Evolutionary conservation across 2,797 vertebrate genomes (phyloP).

Genomic region (Tokudaia muenninki): DNA sequence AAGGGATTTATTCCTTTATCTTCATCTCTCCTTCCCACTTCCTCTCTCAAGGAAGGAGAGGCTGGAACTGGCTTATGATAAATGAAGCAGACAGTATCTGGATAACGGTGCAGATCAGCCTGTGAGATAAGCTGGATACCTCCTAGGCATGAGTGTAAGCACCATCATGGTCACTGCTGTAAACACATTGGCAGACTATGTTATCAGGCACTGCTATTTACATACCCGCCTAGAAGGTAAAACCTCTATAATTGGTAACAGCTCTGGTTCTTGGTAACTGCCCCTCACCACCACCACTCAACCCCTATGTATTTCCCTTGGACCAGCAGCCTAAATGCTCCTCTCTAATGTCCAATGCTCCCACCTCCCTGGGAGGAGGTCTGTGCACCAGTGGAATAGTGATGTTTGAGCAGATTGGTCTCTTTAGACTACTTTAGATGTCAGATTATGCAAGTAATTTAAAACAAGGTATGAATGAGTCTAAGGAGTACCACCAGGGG

Average conservation of each 20-base stretch:
- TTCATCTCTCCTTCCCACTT: background rate
- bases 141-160: background rate
- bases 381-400: background rate
- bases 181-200: background rate
- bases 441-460: background rate
- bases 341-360: background rate
- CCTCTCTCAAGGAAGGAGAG: background rate
- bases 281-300: background rate
- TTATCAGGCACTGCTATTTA: background rate
- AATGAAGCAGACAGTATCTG: background rate
- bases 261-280: background rate
- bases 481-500: background rate
- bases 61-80: background rate
- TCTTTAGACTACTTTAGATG: too few species aligned
- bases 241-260: background rate
- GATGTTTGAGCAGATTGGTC: background rate
- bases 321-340: background rate
- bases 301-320: background rate
- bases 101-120: background rate
- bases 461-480: background rate
- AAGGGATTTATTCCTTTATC: background rate
- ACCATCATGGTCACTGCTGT: background rate
- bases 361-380: background rate
- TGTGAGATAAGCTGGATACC: background rate
- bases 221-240: background rate